Conservation (phyloP, 1,140 invertebrate genomes). For the Heterodera carotae region DNA sequence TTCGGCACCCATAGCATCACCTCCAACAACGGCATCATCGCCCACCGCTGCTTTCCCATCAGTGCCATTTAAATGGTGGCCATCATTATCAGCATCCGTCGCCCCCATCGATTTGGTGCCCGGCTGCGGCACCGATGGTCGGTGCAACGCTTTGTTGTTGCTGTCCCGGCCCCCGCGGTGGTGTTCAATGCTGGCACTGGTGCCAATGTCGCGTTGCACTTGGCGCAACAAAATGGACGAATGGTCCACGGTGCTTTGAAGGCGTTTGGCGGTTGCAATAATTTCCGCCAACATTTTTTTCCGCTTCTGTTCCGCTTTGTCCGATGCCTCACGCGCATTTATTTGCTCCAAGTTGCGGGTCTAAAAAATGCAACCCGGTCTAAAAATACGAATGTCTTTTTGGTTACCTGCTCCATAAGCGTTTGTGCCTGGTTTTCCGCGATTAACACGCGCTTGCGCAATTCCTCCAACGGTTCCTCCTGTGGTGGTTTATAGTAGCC, state of each 20-base stretch:
- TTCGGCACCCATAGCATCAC: no score
- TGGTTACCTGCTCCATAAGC: conserved; percentile 81
- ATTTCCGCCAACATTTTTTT: conserved; percentile 51
- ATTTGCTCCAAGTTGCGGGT: conserved; percentile 48
- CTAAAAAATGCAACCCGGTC: conserved; percentile 29
- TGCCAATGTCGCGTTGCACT: conserved; percentile 47
- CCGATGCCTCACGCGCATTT: conserved; percentile 32
- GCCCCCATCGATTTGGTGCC: no score
- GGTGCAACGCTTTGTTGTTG: conserved; percentile 28
- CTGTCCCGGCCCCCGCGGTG: neutral
- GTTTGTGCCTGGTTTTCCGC: conserved; percentile 93
- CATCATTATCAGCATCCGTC: no score
- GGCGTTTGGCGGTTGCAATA: conserved; percentile 42
- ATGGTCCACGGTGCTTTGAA: conserved; percentile 61
- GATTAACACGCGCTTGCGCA: conserved; percentile 87
- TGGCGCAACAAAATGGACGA: conserved; percentile 55
- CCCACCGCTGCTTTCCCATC: no score
- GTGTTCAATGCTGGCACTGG: neutral
- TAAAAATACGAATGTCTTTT: neutral
- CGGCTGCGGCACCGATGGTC: no score
- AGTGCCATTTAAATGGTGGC: no score
- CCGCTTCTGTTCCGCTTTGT: conserved; percentile 46
- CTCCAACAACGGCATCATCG: no score
- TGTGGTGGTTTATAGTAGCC: conserved; percentile 55
- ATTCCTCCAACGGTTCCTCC: conserved; percentile 66